Evolutionary conservation across 2,113 vertebrate species (phyloP), one percentile per base, ranked within the genome.

Genomic region (Neodontobutis hainanensis): DNA sequence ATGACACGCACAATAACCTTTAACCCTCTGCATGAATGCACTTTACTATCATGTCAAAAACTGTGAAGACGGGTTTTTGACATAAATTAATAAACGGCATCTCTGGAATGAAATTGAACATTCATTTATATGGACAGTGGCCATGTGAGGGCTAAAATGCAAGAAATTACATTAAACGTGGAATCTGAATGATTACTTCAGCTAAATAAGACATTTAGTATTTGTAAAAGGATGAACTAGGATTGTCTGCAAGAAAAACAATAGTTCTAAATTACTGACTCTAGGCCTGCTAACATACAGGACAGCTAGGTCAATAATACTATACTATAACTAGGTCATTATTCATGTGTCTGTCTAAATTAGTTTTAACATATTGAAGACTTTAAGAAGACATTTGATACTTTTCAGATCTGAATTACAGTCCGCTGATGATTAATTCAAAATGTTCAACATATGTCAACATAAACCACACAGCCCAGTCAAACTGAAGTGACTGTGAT

Each of bases 401-500:
- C 52, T 11, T 12, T 8, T 48, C 11, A 58, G 11, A 36, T 63
- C 47, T 46, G 11, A 57, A 16, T 55, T 11, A 60, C 3, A 45
- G 50, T 43, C 9, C 11, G n/a, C n/a, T 8, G 7, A 15, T 67
- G 42, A 55, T 40, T 50, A 1, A 5, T 32, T 10, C 43, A 42
- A 65, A 45, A 46, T 47, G 52, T 45, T 35, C 27, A 43, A 46
- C 15, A 45, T 32, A 57, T 16, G 4, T 19, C 62, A 34, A 52
- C 47, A 53, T n/a, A 47, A 72, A 34, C 46, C 11, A 46, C 3
- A 38, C 14, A 3, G 15, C 38, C 45, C 34, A 68, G 61, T 4
- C 64, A 79, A 73, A 81, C 11, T 48, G 5, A 10, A 34, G 36
- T 5, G 5, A 36, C 19, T 49, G 40, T 8, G 12, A 35, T 71